Conservation (phyloP, 1,140 invertebrate species). For the Rhyzopertha dominica region DNA sequence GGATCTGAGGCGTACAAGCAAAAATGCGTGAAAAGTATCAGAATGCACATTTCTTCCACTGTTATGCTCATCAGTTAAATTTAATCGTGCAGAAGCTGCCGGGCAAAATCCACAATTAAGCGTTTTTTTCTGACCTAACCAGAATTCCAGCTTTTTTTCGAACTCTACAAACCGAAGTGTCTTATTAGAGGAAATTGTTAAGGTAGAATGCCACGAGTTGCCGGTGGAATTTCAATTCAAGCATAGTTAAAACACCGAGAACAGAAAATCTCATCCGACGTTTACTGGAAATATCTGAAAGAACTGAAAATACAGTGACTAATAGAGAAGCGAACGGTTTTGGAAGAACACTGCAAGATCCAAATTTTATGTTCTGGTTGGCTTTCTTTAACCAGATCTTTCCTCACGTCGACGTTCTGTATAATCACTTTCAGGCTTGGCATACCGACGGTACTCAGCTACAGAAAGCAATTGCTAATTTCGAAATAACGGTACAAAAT, state of each 20-base stretch:
- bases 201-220: constrained; percentile 10
- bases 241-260: constrained; percentile 8
- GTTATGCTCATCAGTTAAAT: constrained; percentile 31
- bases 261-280: background rate
- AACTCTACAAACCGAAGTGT: constrained; percentile 10
- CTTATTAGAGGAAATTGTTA: constrained; percentile 15
- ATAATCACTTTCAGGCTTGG: no score
- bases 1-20: no score
- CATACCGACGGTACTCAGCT: no score
- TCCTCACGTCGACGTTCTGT: no score
- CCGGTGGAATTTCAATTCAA: constrained; percentile 14
- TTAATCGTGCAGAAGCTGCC: constrained; percentile 22
- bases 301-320: constrained; percentile 3
- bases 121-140: constrained; percentile 20
- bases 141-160: constrained; percentile 18
- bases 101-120: constrained; percentile 15
- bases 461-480: no score
- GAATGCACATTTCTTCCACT: constrained; percentile 8
- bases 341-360: constrained; percentile 6
- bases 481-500: no score
- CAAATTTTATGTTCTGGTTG: no score
- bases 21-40: no score
- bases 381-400: no score
- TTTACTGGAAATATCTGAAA: constrained; percentile 6
- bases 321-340: constrained; percentile 10